A percentile compares a stretch with the other conserved stretches of the same genome.
Evolutionary conservation across 2,113 vertebrate genomes (phyloP).

Genomic region (Aphyosemion australe): DNA sequence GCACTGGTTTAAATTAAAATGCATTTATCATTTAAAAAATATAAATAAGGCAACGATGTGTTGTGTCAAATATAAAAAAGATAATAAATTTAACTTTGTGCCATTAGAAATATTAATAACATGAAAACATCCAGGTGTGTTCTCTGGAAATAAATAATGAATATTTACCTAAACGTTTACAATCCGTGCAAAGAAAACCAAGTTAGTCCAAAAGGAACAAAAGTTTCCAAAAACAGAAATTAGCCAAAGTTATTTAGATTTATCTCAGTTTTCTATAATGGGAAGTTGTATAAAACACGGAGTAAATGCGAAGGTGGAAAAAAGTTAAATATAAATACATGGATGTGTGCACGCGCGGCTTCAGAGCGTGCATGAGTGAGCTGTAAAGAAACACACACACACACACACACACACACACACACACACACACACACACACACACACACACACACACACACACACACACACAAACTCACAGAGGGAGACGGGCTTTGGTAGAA

Average conservation of each 20-base stretch:
- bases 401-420: no score
- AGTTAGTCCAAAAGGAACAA: neutral
- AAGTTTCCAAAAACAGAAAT: neutral
- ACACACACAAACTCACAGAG: no score
- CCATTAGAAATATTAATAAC: no score
- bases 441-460: no score
- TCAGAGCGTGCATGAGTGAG: neutral
- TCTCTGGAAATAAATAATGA: neutral
- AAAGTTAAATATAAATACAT: conserved; percentile 15
- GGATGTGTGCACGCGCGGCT: neutral
- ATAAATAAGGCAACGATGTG: conserved; percentile 22
- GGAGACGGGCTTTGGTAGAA: conserved; percentile 16
- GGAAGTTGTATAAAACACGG: conserved; percentile 22
- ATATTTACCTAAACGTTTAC: conserved; percentile 47
- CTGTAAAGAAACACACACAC: neutral
- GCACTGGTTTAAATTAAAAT: conserved; percentile 25
- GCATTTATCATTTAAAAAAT: neutral
- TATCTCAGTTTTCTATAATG: neutral
- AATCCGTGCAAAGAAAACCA: conserved; percentile 8
- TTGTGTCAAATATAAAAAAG: no score
- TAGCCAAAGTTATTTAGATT: neutral
- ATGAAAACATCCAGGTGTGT: no score
- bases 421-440: no score
- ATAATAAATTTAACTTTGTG: no score
- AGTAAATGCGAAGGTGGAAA: conserved; percentile 12